phyloP scores from a whole-genome alignment of 2,797 vertebrate genomes.

The Girardinus metallicus region DNA sequence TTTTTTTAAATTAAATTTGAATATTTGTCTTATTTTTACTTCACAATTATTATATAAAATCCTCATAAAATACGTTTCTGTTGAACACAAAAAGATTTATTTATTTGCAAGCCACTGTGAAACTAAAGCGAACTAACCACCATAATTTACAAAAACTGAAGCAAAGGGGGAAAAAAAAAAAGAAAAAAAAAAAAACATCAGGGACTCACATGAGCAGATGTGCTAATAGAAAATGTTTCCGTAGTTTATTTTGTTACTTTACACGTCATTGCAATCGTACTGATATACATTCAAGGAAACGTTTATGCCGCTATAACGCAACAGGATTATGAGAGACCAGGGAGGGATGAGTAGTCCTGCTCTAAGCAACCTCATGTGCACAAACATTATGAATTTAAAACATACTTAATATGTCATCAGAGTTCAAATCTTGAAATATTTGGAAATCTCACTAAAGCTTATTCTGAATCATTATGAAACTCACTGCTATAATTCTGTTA shows the following conservation, averaged over 20 bases:
- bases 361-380: conserved; percentile 39
- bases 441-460: conserved; percentile 54
- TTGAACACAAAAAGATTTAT: background rate
- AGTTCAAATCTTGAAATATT: conserved; percentile 46
- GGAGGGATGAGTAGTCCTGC: conserved; percentile 22
- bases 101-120: background rate
- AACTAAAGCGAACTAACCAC: background rate
- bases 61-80: background rate
- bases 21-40: background rate
- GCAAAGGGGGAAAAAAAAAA: background rate
- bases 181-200: background rate
- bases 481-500: conserved; percentile 63
- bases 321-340: conserved; percentile 37
- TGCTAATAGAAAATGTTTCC: background rate
- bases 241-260: conserved; percentile 15
- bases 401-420: conserved; percentile 64
- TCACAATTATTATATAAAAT: background rate
- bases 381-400: conserved; percentile 62
- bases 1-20: background rate
- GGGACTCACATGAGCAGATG: background rate
- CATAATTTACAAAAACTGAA: background rate
- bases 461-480: conserved; percentile 64
- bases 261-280: conserved; percentile 5
- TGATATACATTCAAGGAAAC: conserved; percentile 23
- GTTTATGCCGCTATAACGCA: conserved; percentile 31